A percentile compares a stretch with the other conserved stretches of the same genome.
Conservation (phyloP, 1,140 invertebrate genomes). For the Aphidius gifuensis region DNA sequence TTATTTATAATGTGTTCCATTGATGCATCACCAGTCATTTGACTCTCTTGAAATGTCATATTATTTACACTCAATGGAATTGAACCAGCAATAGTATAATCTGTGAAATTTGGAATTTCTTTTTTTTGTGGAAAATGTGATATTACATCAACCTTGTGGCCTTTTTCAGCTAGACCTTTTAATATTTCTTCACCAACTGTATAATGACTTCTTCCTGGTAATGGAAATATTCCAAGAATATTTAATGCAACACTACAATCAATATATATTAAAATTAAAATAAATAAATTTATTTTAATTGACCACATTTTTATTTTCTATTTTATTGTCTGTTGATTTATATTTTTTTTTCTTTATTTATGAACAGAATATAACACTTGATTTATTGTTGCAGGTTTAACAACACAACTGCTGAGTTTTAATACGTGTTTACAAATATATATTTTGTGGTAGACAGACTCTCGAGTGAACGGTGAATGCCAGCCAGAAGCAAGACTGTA, state of each 20-base stretch:
- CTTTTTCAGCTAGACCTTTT: slow-evolving; percentile 42
- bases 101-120: slow-evolving; percentile 41
- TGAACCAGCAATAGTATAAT: slow-evolving; percentile 30
- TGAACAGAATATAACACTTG: no score
- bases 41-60: slow-evolving; percentile 6
- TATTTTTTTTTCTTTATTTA: no score
- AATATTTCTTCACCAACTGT: slow-evolving; percentile 42
- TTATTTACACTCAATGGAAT: slow-evolving; percentile 1
- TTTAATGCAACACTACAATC: slow-evolving; percentile 14
- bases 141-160: slow-evolving; percentile 51
- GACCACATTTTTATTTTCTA: no score
- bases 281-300: not conserved
- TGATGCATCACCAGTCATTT: not conserved
- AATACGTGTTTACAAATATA: not conserved
- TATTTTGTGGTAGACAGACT: no score
- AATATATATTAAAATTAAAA: not conserved
- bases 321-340: no score
- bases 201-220: slow-evolving; percentile 47
- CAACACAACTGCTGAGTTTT: no score
- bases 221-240: slow-evolving; percentile 46
- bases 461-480: no score
- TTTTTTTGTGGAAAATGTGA: slow-evolving; percentile 44
- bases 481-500: no score
- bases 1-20: not conserved
- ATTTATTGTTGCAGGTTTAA: no score